A percentile compares a stretch with the other conserved stretches of the same genome.
Evolutionary conservation across 2,797 vertebrate genomes (phyloP).

Genomic region (Meriones psammophilus): DNA sequence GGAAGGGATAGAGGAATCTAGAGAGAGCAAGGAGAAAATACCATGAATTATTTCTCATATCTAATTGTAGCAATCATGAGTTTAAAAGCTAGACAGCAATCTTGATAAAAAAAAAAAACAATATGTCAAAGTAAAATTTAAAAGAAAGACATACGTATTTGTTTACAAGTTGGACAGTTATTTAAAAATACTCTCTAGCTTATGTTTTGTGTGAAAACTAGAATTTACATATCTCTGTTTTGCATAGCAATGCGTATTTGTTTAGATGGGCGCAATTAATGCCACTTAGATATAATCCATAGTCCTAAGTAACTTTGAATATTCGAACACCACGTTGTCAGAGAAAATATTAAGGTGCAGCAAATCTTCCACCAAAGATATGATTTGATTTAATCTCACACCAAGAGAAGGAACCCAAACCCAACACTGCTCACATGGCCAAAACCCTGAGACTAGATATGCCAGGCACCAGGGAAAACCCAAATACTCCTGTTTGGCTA

Average conservation of each 20-base stretch:
- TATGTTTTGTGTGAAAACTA: constrained; percentile 44
- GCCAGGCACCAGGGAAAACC: background rate
- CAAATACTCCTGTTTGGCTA: background rate
- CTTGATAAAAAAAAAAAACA: background rate
- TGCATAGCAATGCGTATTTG: background rate
- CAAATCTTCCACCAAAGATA: background rate
- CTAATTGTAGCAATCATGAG: background rate
- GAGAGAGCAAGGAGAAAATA: background rate
- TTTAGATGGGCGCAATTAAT: background rate
- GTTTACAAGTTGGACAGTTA: background rate
- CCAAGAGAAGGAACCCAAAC: background rate
- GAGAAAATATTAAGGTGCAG: background rate
- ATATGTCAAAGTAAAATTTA: background rate
- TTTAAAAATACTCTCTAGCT: background rate
- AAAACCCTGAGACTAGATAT: background rate
- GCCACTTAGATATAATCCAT: background rate
- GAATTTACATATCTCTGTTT: background rate
- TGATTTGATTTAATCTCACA: background rate
- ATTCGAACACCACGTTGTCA: background rate
- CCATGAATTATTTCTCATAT: background rate
- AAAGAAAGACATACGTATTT: background rate
- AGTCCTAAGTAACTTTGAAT: background rate
- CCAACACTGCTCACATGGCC: background rate
- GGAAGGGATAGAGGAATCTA: background rate
- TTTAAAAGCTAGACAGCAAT: background rate